Percentiles rank a stretch among this genome's conserved stretches.
These are phyloP conservation scores for Aleiodes leptofemur DNA, from an alignment of 2,888 invertebrate genomes.

Conservation along the genomic window DNA sequence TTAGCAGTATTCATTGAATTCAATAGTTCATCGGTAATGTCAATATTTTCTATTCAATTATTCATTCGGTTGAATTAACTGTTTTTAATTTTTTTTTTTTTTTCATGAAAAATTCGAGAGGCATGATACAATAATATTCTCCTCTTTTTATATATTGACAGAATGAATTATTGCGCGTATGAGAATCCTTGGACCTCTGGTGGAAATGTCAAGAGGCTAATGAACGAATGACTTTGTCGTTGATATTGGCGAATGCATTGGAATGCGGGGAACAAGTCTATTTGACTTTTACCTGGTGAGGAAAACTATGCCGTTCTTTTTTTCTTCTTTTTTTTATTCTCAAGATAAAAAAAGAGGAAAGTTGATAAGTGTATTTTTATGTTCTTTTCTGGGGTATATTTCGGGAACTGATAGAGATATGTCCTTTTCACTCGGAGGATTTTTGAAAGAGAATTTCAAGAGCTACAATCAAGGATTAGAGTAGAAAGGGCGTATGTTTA, in stretches of 20 bases:
- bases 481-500: too few relatives aligned
- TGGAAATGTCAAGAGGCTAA: conserved; percentile 51
- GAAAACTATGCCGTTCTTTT: not conserved
- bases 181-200: conserved; percentile 42
- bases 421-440: too few relatives aligned
- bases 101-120: not conserved
- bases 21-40: conserved; percentile 14
- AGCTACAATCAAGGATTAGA: too few relatives aligned
- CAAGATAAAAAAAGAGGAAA: not conserved
- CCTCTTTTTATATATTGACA: conserved; percentile 15
- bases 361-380: too few relatives aligned
- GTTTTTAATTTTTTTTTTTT: not conserved
- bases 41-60: conserved; percentile 3
- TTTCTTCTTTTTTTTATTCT: conserved; percentile 18
- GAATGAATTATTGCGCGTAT: conserved; percentile 26
- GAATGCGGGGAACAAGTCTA: not conserved
- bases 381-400: too few relatives aligned
- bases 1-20: conserved; percentile 33
- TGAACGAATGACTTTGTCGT: conserved; percentile 43
- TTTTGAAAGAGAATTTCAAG: too few relatives aligned
- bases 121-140: not conserved
- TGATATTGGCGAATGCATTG: conserved; percentile 42
- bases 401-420: too few relatives aligned
- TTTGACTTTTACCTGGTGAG: conserved; percentile 31
- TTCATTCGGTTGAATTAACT: not conserved